Evolutionary conservation across 92 coral and sea anemone species (phyloP).

Genomic region (Phenganax stokvisi): DNA sequence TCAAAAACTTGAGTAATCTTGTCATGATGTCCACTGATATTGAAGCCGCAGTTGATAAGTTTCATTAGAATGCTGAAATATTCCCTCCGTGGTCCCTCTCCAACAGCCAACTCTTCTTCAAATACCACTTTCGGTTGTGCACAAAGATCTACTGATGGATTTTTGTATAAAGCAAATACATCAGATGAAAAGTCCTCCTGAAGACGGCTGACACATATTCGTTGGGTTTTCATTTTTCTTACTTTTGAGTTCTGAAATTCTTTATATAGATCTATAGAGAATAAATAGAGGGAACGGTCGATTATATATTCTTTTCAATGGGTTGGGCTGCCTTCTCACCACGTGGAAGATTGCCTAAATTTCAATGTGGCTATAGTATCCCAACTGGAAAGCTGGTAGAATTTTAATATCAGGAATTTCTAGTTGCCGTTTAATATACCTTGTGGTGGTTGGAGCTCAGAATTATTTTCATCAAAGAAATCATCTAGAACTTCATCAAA

Average conservation of each 20-base stretch:
- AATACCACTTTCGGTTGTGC: slow-evolving; percentile 12
- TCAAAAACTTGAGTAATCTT: slow-evolving; percentile 6
- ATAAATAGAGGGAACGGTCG: not conserved
- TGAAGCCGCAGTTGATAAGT: not conserved
- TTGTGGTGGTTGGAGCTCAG: too few relatives aligned
- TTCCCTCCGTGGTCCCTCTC: not conserved
- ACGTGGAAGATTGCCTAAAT: too few relatives aligned
- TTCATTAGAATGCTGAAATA: slow-evolving; percentile 6
- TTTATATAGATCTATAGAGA: slow-evolving; percentile 1
- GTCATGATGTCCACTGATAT: not conserved
- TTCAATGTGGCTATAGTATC: too few relatives aligned
- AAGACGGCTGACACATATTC: slow-evolving; percentile 6
- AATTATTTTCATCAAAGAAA: too few relatives aligned
- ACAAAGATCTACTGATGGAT: slow-evolving; percentile 9
- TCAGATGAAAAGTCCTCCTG: slow-evolving; percentile 22
- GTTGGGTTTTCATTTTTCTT: slow-evolving; percentile 1
- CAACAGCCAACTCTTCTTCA: not conserved
- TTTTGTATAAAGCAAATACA: slow-evolving; percentile 14
- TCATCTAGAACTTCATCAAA: too few relatives aligned
- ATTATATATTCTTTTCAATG: too few relatives aligned
- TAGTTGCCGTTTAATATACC: too few relatives aligned
- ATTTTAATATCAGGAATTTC: not conserved
- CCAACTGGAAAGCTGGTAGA: not conserved
- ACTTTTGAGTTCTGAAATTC: not conserved
- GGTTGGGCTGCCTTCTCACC: too few relatives aligned